Evolutionary conservation across 2,113 vertebrate genomes (phyloP).

Genomic region (Dermatemys mawii): DNA sequence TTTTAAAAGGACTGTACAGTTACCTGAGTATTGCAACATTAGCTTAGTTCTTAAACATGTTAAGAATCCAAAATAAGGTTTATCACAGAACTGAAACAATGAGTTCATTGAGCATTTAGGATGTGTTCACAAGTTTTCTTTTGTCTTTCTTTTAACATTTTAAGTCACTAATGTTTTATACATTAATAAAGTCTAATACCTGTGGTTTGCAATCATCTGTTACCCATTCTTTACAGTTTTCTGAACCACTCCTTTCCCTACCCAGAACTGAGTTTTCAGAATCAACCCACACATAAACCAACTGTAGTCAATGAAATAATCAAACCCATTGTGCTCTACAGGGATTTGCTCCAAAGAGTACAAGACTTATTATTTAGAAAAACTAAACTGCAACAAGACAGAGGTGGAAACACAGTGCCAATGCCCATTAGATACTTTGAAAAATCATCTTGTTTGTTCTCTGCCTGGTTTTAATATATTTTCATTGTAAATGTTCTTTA

Average conservation of each 20-base stretch:
- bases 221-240: conserved; percentile 64
- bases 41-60: conserved; percentile 34
- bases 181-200: conserved; percentile 50
- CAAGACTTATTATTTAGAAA: conserved; percentile 4
- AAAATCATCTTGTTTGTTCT: conserved; percentile 37
- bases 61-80: conserved; percentile 54
- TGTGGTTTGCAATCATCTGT: conserved; percentile 56
- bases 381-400: conserved; percentile 37
- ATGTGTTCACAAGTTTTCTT: conserved; percentile 33
- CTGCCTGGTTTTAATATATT: conserved; percentile 13
- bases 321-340: conserved; percentile 26
- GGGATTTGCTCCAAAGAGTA: conserved; percentile 13
- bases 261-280: conserved; percentile 14
- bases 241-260: conserved; percentile 28
- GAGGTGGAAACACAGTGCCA: not conserved
- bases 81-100: conserved; percentile 67
- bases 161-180: conserved; percentile 14
- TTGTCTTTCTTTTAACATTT: conserved; percentile 41
- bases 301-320: conserved; percentile 13
- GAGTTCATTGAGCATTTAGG: conserved; percentile 40
- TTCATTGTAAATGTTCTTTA: conserved; percentile 2
- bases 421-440: not conserved
- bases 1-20: not conserved
- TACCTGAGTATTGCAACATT: conserved; percentile 36
- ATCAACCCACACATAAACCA: conserved; percentile 34